phyloP scores from a whole-genome alignment of 2,113 vertebrate species.

The Arenaria interpres region DNA sequence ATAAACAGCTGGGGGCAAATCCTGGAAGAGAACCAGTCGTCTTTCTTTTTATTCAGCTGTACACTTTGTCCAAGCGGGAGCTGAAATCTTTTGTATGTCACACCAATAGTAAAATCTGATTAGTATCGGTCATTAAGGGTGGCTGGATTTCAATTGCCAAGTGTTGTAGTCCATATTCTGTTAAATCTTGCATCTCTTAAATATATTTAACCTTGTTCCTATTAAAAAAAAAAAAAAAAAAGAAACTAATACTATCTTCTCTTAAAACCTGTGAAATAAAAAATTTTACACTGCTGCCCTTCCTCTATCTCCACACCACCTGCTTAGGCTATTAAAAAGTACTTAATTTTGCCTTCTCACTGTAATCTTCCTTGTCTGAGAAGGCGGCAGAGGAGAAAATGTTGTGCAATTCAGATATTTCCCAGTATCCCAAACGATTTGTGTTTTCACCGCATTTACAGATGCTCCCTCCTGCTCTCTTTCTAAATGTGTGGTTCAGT shows the following conservation, averaged over 20 bases:
- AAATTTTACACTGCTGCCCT: neutral
- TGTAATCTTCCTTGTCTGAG: constrained; percentile 19
- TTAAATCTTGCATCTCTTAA: neutral
- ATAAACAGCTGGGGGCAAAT: constrained; percentile 29
- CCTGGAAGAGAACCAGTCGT: constrained; percentile 1
- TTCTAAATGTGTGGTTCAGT: neutral
- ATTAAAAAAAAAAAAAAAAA: neutral
- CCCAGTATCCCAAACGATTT: constrained; percentile 2
- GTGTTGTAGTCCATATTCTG: neutral
- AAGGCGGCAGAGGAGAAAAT: neutral
- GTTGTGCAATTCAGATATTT: neutral
- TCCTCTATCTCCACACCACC: neutral
- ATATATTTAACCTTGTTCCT: neutral
- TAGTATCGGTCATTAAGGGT: constrained; percentile 24
- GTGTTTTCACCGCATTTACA: constrained; percentile 33
- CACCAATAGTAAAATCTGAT: constrained; percentile 52
- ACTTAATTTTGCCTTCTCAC: constrained; percentile 2
- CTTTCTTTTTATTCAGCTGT: constrained; percentile 32
- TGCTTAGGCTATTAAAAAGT: neutral
- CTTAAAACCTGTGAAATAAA: neutral
- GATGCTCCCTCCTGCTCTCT: neutral
- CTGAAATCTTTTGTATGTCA: constrained; percentile 30
- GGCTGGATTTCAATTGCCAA: constrained; percentile 29
- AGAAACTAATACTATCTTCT: neutral
- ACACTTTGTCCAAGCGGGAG: neutral